Evolutionary conservation across 2,113 vertebrate genomes (phyloP).

Genomic region (Budorcas taxicolor): DNA sequence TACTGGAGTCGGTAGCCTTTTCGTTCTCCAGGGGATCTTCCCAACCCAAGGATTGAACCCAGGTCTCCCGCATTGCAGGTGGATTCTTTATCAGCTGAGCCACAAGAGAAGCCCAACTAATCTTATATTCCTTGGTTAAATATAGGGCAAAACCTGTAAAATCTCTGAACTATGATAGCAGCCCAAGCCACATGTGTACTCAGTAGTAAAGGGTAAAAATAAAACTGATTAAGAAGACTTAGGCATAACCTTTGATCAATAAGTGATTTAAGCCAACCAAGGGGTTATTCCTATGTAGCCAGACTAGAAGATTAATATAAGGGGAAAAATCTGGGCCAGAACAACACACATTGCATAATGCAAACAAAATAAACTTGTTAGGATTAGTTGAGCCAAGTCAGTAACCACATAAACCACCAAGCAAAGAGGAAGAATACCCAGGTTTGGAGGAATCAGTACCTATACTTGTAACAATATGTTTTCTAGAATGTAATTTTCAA

Average conservation of each 20-base stretch:
- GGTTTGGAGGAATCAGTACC: not conserved
- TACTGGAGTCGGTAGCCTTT: not conserved
- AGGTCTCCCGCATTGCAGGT: not conserved
- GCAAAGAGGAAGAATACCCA: not conserved
- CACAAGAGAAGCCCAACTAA: not conserved
- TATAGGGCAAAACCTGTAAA: not conserved
- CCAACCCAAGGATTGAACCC: not conserved
- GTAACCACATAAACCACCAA: not conserved
- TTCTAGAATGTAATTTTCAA: not conserved
- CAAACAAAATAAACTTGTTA: not conserved
- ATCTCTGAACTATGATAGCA: not conserved
- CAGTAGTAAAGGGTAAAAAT: not conserved
- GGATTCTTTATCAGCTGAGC: not conserved
- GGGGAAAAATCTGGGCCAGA: not conserved
- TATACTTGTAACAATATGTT: not conserved
- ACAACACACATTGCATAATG: not conserved
- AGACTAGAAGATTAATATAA: not conserved
- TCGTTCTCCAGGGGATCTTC: not conserved
- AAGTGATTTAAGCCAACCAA: not conserved
- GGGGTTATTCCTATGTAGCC: not conserved
- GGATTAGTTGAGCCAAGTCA: not conserved
- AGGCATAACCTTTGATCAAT: not conserved
- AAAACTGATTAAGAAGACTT: not conserved
- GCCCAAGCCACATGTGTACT: not conserved
- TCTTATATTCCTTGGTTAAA: not conserved